phyloP scores from a whole-genome alignment of 2,797 vertebrate species.

The Myotis vivesi region DNA sequence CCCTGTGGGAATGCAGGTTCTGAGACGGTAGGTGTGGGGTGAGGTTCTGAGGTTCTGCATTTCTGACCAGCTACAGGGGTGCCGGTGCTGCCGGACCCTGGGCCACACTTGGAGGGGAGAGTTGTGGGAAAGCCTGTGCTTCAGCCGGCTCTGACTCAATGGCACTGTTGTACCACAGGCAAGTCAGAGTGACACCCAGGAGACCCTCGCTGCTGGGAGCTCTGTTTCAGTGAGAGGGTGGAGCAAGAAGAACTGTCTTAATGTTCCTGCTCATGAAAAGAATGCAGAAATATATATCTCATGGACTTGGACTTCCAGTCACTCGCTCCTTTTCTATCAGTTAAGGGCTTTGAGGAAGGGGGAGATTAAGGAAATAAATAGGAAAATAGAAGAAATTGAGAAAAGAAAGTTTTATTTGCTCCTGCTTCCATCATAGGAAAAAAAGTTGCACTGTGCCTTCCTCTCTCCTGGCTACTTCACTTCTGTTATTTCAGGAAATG shows the following conservation, averaged over 20 bases:
- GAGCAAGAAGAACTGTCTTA: neutral
- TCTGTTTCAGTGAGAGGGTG: neutral
- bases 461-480: neutral
- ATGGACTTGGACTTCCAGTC: neutral
- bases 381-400: neutral
- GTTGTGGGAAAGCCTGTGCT: neutral
- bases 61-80: neutral
- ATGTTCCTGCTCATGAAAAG: neutral
- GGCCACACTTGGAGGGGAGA: neutral
- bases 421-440: neutral
- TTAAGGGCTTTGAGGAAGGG: neutral
- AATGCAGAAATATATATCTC: neutral
- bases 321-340: neutral
- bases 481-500: neutral
- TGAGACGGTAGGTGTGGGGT: neutral
- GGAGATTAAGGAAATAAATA: neutral
- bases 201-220: neutral
- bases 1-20: neutral
- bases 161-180: neutral
- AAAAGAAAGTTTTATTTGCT: neutral
- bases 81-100: neutral
- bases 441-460: neutral
- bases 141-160: neutral
- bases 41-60: neutral
- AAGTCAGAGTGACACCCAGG: neutral